Conservation (phyloP, 2,888 invertebrate species). For the Agonopterix arenella region DNA sequence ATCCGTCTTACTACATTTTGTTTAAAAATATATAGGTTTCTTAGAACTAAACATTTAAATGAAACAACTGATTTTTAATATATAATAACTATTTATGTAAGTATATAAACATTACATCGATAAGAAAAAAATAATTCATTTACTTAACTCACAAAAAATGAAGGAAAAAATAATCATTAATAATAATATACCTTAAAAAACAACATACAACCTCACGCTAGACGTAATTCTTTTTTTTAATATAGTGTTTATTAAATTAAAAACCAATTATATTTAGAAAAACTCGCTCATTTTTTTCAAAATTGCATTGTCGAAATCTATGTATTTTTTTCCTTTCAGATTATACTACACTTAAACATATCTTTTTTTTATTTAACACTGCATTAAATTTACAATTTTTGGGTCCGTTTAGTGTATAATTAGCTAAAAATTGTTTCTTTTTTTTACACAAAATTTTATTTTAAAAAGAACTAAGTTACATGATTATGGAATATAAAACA, state of each 20-base stretch:
- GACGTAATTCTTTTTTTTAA: constrained; percentile 44
- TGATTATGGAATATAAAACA: too few relatives aligned
- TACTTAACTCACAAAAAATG: constrained; percentile 61
- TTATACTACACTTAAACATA: constrained; percentile 46
- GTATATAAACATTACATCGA: constrained; percentile 75
- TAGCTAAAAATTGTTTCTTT: constrained; percentile 31
- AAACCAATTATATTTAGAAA: constrained; percentile 34
- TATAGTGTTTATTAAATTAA: constrained; percentile 28
- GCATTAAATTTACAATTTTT: constrained; percentile 54
- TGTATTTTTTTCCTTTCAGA: constrained; percentile 27
- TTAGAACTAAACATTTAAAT: constrained; percentile 26
- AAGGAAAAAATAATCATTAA: constrained; percentile 40
- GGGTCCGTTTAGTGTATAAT: constrained; percentile 56
- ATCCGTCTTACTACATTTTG: too few relatives aligned
- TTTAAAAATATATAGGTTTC: too few relatives aligned
- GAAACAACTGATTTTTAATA: constrained; percentile 63
- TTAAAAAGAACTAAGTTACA: constrained; percentile 9
- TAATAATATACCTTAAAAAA: constrained; percentile 49
- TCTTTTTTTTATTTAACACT: constrained; percentile 42
- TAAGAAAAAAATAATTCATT: constrained; percentile 73
- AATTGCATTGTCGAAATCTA: constrained; percentile 38
- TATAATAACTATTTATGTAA: constrained; percentile 77
- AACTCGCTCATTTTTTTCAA: constrained; percentile 20
- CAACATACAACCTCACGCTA: constrained; percentile 72
- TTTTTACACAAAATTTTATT: constrained; percentile 20